Percentiles rank a stretch among this genome's conserved stretches.
Evolutionary conservation across 2,888 invertebrate species (phyloP).

Genomic region (Eugnorisma glareosa): DNA sequence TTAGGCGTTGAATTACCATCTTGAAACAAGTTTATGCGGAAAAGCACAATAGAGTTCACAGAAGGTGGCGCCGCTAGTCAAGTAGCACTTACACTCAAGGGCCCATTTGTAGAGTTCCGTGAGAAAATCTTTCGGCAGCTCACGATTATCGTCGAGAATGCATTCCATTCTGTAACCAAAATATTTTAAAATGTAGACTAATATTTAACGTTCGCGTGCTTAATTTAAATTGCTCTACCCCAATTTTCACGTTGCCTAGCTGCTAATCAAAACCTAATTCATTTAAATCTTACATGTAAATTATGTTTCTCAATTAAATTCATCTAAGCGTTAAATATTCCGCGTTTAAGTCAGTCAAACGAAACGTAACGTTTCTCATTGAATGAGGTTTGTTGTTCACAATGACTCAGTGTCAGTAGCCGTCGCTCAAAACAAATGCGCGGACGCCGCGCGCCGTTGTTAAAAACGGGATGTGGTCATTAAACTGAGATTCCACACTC

Average conservation of each 20-base stretch:
- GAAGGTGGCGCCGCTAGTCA: conserved; percentile 56
- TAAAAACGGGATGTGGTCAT: conserved; percentile 89
- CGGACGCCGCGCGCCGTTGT: conserved; percentile 78
- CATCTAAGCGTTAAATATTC: conserved; percentile 70
- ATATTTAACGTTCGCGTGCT: conserved; percentile 37
- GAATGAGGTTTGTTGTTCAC: conserved; percentile 85
- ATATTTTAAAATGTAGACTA: conserved; percentile 55
- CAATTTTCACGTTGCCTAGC: conserved; percentile 31
- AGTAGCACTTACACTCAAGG: conserved; percentile 93
- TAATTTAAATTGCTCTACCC: conserved; percentile 21
- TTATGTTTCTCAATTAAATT: conserved; percentile 66
- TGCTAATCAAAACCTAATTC: conserved; percentile 48
- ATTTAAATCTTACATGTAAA: conserved; percentile 60
- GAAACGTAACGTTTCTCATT: conserved; percentile 79
- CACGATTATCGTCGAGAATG: conserved; percentile 90
- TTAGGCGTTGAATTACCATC: conserved; percentile 62
- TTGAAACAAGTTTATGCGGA: conserved; percentile 62
- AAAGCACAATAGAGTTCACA: conserved; percentile 70
- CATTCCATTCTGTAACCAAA: conserved; percentile 91
- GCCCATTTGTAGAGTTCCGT: conserved; percentile 95
- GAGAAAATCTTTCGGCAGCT: conserved; percentile 93
- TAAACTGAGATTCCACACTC: conserved; percentile 87
- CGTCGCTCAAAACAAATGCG: conserved; percentile 85
- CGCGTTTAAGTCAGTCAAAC: conserved; percentile 75
- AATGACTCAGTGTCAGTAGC: conserved; percentile 85